Conservation (phyloP, 2,113 vertebrate genomes). For the Clinocottus analis region DNA sequence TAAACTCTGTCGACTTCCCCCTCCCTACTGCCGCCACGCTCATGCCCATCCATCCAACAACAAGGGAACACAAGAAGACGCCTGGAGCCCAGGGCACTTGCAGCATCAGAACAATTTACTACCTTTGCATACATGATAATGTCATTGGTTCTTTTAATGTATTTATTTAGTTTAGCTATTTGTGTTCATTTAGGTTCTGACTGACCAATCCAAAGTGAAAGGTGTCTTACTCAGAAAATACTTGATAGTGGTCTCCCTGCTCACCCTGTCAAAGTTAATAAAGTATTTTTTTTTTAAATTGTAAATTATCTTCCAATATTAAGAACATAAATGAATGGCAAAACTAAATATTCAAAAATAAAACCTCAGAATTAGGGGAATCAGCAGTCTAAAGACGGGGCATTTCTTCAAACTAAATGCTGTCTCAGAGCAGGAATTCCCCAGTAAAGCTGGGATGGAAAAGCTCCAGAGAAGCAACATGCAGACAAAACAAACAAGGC, state of each 20-base stretch:
- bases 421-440: constrained; percentile 46
- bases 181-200: constrained; percentile 6
- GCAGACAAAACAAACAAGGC: constrained; percentile 13
- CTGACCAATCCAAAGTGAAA: neutral
- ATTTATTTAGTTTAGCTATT: neutral
- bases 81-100: neutral
- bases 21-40: constrained; percentile 14
- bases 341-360: constrained; percentile 41
- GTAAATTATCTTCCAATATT: constrained; percentile 32
- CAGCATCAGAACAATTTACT: neutral
- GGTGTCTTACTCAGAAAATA: neutral
- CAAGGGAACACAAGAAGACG: neutral
- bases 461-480: constrained; percentile 24
- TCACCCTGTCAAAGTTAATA: constrained; percentile 3
- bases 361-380: constrained; percentile 30
- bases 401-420: constrained; percentile 53
- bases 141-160: neutral
- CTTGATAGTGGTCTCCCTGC: neutral
- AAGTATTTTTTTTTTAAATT: no score
- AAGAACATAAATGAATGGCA: constrained; percentile 25
- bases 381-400: constrained; percentile 25
- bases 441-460: constrained; percentile 41
- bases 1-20: constrained; percentile 7
- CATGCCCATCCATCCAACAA: constrained; percentile 28
- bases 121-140: neutral